Base-by-base conservation (phyloP, 2,888 invertebrate species). In the Cinara cedri region DNA sequence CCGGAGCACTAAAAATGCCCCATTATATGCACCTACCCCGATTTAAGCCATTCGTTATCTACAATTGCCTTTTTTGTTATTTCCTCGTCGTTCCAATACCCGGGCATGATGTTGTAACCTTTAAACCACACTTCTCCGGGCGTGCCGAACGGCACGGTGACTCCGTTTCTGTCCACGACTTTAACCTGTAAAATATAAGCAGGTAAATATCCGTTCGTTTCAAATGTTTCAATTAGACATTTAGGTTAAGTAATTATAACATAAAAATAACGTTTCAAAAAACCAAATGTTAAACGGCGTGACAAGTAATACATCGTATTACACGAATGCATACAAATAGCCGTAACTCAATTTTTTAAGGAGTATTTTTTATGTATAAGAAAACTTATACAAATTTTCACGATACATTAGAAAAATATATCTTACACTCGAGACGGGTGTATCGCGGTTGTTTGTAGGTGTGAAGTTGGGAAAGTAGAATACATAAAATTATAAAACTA, bases 61-160 rank as follows among this genome's bases (percentile, higher is more conserved):
- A 89, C 88, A 3, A 94, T 86, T 0, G 89, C 88, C 83, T 92
- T 89, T 34, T 85, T 88, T 0, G 95, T 96, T 85, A 91, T 93
- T 81, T 90, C 90, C 2, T 90, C 89, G 82, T 95, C 94, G 16
- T 89, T 88, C 91, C 92, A 96, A 86, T 97, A 97, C 42, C 90
- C 89, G 66, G 91, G 86, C 93, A 96, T 95, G n/a, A 87, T 90
- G 81, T 85, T 86, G 86, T 94, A 95, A 0, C 94, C 94, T 42
- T 94, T 87, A 0, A 91, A 87, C 84, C 90, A 89, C 68, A 95
- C 86, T 86, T 96, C 95, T 0, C 96, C 96, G 0, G 90, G 86
- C 16, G 86, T 87, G 0, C 92, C 93, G 71, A 90, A 87, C 0
- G 93, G 92, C 0, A 95, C 92, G 3, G 90, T 86, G 1, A 87